A percentile compares a stretch with the other conserved stretches of the same genome.
Evolutionary conservation across 2,888 invertebrate genomes (phyloP).

Genomic region (Erannis defoliaria): DNA sequence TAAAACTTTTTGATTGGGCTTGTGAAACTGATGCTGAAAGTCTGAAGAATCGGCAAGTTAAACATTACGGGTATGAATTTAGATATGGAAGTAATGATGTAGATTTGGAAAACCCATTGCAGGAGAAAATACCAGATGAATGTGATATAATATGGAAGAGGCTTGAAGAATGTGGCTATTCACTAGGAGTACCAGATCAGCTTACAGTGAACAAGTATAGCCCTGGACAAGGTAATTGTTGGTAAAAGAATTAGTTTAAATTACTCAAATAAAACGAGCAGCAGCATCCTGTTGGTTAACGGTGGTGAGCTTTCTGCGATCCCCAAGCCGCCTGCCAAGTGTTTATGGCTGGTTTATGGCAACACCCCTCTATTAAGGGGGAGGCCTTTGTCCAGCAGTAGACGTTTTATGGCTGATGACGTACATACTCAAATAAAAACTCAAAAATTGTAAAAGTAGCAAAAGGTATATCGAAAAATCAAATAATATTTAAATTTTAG

Average conservation of each 20-base stretch:
- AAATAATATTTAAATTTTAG: too few relatives aligned
- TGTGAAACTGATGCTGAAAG: constrained; percentile 60
- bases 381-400: too few relatives aligned
- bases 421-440: too few relatives aligned
- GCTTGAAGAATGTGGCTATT: constrained; percentile 72
- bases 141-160: constrained; percentile 89
- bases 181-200: constrained; percentile 90
- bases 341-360: too few relatives aligned
- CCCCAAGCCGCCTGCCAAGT: too few relatives aligned
- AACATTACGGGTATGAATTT: constrained; percentile 97
- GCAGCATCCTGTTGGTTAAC: too few relatives aligned
- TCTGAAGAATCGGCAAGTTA: constrained; percentile 94
- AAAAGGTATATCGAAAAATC: too few relatives aligned
- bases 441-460: too few relatives aligned
- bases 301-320: too few relatives aligned
- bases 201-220: constrained; percentile 94
- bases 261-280: too few relatives aligned
- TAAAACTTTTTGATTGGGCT: constrained; percentile 86
- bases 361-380: too few relatives aligned
- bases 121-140: constrained; percentile 89
- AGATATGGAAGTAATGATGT: constrained; percentile 95
- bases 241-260: neutral
- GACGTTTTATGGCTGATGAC: too few relatives aligned
- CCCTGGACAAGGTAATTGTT: constrained; percentile 92
- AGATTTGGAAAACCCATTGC: constrained; percentile 89